A percentile compares a stretch with the other conserved stretches of the same genome.
phyloP scores from a whole-genome alignment of 2,113 vertebrate genomes.

The Patagioenas fasciata region DNA sequence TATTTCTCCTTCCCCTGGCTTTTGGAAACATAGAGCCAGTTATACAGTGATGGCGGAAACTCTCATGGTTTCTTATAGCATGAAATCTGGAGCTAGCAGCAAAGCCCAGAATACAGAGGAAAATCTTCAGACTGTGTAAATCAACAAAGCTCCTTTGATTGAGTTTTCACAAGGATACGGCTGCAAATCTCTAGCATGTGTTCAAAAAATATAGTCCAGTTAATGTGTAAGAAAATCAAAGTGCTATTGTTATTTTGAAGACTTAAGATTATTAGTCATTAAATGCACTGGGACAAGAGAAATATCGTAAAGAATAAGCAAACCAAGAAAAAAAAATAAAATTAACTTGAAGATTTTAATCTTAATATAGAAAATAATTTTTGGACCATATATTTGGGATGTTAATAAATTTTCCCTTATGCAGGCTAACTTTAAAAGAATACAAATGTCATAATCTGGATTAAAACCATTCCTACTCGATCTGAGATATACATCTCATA shows the following conservation, averaged over 20 bases:
- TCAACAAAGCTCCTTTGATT: constrained; percentile 60
- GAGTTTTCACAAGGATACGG: constrained; percentile 51
- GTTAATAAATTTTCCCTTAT: constrained; percentile 41
- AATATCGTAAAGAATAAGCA: constrained; percentile 62
- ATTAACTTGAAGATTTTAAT: constrained; percentile 61
- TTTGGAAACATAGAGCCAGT: background rate
- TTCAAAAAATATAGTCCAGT: constrained; percentile 41
- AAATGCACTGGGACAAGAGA: constrained; percentile 18
- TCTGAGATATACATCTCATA: constrained; percentile 51
- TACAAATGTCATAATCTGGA: constrained; percentile 66
- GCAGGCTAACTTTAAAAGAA: constrained; percentile 66
- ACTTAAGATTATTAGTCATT: constrained; percentile 25
- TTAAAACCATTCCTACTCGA: constrained; percentile 65
- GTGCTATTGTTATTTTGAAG: constrained; percentile 28
- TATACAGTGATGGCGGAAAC: background rate
- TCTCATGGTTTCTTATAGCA: constrained; percentile 37
- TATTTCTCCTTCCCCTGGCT: background rate
- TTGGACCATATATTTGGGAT: constrained; percentile 48
- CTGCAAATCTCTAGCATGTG: constrained; percentile 36
- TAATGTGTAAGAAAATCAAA: constrained; percentile 50
- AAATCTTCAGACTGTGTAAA: constrained; percentile 55
- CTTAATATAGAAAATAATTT: constrained; percentile 39
- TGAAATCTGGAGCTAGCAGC: constrained; percentile 5
- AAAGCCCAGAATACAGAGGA: constrained; percentile 35
- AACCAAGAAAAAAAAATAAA: constrained; percentile 61